Evolutionary conservation across 1,140 invertebrate species (phyloP), one percentile per base, ranked within the genome.

Genomic region (Laupala kohalensis): DNA sequence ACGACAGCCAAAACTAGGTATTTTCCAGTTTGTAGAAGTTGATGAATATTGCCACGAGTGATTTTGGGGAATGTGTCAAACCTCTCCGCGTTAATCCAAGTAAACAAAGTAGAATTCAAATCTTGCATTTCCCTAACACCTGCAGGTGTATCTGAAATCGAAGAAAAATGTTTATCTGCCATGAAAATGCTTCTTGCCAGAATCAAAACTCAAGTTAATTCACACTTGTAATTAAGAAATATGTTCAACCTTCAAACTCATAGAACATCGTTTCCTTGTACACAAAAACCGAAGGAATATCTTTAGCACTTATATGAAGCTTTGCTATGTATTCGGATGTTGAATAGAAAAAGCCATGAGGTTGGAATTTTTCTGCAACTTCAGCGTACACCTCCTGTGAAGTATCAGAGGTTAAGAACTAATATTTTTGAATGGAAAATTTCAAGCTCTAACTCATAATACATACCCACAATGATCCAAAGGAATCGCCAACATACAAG

Each of bases 71-170:
- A 97, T 67, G 92, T 89, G 30, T 90, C 86, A 84, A 97, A 98
- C 72, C 96, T 84, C 79, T 99, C 95, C 63, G 88, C 83, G 77
- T 93, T 93, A 25, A 99, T 86, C 95, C 95, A 99, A 67, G 89
- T 87, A 73, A 88, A 85, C 73, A 96, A 80, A 29, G 89, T 88
- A 23, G 81, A 80, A 77, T 92, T 92, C 68, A 90, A 77, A 72
- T 83, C 76, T 67, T 85, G 81, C 69, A 83, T 81, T 73, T 86
- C 82, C 53, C 81, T 74, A 29, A 84, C 76, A 73, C 83, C 79
- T 74, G 83, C 37, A 4, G 9, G n/a, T n/a, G n/a, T 19, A 53
- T 53, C 37, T 53, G 37, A 53, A 53, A 53, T 53, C 9, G 19
- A 53, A 13, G 37, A n/a, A n/a, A n/a, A n/a, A n/a, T n/a, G n/a